Evolutionary conservation across 2,888 invertebrate genomes (phyloP), one percentile per base, ranked within the genome.

Genomic region (Microplitis manilae): DNA sequence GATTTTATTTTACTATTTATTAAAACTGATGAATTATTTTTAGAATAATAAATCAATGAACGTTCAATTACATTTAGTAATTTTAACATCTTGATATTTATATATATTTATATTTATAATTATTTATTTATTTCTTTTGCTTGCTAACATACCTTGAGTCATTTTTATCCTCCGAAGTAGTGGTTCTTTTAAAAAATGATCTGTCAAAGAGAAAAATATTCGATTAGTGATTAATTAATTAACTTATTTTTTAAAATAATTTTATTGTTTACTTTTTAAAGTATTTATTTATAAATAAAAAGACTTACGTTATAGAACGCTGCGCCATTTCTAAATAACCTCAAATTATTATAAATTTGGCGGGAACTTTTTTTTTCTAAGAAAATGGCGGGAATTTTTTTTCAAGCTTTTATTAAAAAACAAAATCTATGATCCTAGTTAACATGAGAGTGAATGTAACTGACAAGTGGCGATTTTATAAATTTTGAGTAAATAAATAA

Each of bases 131-230:
- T 59, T 60, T 70, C 5, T 50, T 13, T 1, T 50, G 50, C 30
- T 73, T 40, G 41, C 68, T 68, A 83, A 84, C 84, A 72, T 86
- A 87, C 86, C 87, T 87, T 59, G 79, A 70, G 62, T 79, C 78
- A 50, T 79, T 81, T n/a, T 68, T 68, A 9, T 81, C 82, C 70
- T 81, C 83, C 60, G 83, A 84, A 17, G 84, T 77, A 13, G 86
- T 82, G 20, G 86, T 80, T 84, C 85, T 89, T 67, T 86, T 85
- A 81, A 91, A 91, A 81, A 91, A 91, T 50, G 91, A 90, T 73
- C 91, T 91, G 79, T 41, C 81, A 83, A 41, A 76, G 65, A 75
- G 77, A 40, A 77, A 68, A 60, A 71, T 65, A 67, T 60, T 70
- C 50, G 70, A 73, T 67, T 68, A 50, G 67, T 17, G 41, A 1